Evolutionary conservation across 2,113 vertebrate species (phyloP).

Genomic region (Enhydra lutris): DNA sequence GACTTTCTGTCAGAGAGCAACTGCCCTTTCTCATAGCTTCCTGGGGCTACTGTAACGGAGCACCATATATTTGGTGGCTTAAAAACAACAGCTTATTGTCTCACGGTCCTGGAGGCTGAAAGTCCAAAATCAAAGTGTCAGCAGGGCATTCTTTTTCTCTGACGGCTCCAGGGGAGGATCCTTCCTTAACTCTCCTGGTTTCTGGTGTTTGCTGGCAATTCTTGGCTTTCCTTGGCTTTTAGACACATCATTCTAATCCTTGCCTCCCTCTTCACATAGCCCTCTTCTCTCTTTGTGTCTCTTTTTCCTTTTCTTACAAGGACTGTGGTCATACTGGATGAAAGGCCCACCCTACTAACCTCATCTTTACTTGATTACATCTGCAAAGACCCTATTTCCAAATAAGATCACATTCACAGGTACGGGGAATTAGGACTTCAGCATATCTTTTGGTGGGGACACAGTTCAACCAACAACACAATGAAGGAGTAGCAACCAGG

Average conservation of each 20-base stretch:
- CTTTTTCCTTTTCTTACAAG: background rate
- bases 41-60: background rate
- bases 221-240: background rate
- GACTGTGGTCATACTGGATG: background rate
- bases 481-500: background rate
- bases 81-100: background rate
- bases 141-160: background rate
- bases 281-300: background rate
- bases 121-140: background rate
- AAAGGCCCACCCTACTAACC: background rate
- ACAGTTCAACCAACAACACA: background rate
- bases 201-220: background rate
- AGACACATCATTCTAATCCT: background rate
- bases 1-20: background rate
- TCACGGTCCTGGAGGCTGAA: background rate
- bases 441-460: background rate
- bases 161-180: background rate
- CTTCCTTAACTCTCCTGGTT: background rate
- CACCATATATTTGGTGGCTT: background rate
- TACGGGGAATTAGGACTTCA: background rate
- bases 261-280: background rate
- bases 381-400: background rate
- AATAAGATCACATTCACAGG: background rate
- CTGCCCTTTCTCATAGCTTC: background rate
- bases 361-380: background rate